Conservation (phyloP, 2,888 invertebrate species). For the Torymus tubicola region DNA sequence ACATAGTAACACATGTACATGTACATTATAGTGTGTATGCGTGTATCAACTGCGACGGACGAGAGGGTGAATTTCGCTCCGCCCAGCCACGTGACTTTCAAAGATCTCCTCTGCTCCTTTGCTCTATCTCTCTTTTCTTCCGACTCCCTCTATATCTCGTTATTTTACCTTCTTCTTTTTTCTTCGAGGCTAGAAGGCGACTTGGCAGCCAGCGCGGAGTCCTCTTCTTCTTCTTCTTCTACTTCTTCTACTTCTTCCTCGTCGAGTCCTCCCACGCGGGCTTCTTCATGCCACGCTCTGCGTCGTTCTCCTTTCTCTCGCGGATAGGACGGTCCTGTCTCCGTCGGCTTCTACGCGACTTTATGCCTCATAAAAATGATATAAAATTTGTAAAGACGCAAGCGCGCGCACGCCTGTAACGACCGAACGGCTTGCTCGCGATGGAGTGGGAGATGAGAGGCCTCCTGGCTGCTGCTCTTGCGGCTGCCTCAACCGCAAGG, state of each 20-base stretch:
- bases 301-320: constrained; percentile 41
- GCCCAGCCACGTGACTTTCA: constrained; percentile 70
- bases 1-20: neutral
- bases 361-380: constrained; percentile 76
- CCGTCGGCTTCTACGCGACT: constrained; percentile 73
- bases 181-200: constrained; percentile 9
- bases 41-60: constrained; percentile 12
- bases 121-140: constrained; percentile 2
- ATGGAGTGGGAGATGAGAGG: constrained; percentile 68
- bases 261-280: too few relatives aligned
- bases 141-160: neutral
- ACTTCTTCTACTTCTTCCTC: constrained; percentile 48
- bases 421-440: constrained; percentile 70
- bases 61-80: constrained; percentile 68
- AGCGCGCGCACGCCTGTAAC: constrained; percentile 68
- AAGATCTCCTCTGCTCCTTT: constrained; percentile 36
- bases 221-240: constrained; percentile 12
- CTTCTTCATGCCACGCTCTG: neutral
- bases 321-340: constrained; percentile 51
- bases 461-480: neutral
- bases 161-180: constrained; percentile 1
- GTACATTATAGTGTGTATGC: neutral
- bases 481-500: constrained; percentile 33
- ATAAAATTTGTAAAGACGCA: constrained; percentile 76
- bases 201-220: constrained; percentile 18